phyloP scores from a whole-genome alignment of 2,113 vertebrate genomes.

The Beaufortia kweichowensis region DNA sequence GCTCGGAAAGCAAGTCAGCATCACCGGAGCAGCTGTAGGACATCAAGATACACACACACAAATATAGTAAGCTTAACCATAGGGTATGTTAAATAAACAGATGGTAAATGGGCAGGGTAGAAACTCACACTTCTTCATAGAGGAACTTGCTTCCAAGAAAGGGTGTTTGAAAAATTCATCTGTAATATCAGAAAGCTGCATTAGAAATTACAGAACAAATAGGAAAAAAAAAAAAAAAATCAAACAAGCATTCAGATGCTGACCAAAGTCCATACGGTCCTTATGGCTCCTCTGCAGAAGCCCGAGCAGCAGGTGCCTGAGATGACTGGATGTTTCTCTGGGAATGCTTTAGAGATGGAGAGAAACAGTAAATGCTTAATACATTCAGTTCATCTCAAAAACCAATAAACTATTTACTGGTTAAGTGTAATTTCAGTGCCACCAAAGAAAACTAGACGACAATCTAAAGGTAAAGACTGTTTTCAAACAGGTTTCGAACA shows the following conservation, averaged over 20 bases:
- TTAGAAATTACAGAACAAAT: neutral
- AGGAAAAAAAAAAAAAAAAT: neutral
- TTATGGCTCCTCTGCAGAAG: constrained; percentile 90
- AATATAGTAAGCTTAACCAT: neutral
- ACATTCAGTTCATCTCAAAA: neutral
- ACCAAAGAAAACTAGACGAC: no score
- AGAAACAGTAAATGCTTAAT: neutral
- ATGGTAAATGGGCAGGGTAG: neutral
- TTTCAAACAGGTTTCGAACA: no score
- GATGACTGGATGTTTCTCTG: constrained; percentile 88
- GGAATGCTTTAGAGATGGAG: constrained; percentile 80
- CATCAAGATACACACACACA: constrained; percentile 17
- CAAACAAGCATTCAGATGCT: constrained; percentile 47
- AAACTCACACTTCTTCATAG: constrained; percentile 94
- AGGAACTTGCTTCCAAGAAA: constrained; percentile 88
- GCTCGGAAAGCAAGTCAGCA: constrained; percentile 91
- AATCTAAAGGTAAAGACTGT: no score
- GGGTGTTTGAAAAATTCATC: constrained; percentile 94
- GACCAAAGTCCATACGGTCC: constrained; percentile 96
- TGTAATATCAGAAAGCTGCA: constrained; percentile 56
- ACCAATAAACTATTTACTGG: no score
- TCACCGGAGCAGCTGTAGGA: constrained; percentile 83
- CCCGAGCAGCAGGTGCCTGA: constrained; percentile 88
- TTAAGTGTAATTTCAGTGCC: no score
- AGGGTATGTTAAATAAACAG: no score